Conservation (phyloP, 1,140 invertebrate species). For the Ostrea denselamellosa region DNA sequence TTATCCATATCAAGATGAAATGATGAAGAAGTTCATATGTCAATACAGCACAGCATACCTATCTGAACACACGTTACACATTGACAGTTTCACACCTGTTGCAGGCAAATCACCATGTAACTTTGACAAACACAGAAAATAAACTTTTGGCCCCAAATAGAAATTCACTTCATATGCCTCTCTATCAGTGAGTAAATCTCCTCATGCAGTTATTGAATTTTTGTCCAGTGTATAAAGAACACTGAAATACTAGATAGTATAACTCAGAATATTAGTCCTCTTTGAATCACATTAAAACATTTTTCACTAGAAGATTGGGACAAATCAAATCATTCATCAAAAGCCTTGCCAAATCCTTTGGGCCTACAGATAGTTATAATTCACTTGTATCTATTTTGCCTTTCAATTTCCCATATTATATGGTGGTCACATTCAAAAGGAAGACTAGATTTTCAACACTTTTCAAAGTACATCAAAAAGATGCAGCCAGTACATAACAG, state of each 20-base stretch:
- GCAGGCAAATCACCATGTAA: not conserved
- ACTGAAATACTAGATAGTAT: not conserved
- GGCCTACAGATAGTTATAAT: not conserved
- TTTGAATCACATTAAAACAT: constrained; percentile 14
- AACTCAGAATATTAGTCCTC: not conserved
- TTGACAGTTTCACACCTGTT: constrained; percentile 5
- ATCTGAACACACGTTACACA: not conserved
- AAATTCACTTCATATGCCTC: not conserved
- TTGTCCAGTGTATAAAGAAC: constrained; percentile 10
- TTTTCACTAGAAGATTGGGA: not conserved
- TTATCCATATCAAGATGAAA: constrained; percentile 11
- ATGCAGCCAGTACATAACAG: not conserved
- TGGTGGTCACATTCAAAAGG: constrained; percentile 3
- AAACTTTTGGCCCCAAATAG: not conserved
- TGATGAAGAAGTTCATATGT: not conserved
- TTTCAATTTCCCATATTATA: not conserved
- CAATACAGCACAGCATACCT: not conserved
- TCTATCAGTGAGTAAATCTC: not conserved
- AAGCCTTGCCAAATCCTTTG: not conserved
- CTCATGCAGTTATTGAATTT: constrained; percentile 17
- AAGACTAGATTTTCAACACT: not conserved
- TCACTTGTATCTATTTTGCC: not conserved
- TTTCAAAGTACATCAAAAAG: constrained; percentile 20
- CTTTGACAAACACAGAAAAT: not conserved
- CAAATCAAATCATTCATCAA: not conserved